phyloP scores from a whole-genome alignment of 2,113 vertebrate genomes.

The Capreolus pygargus region DNA sequence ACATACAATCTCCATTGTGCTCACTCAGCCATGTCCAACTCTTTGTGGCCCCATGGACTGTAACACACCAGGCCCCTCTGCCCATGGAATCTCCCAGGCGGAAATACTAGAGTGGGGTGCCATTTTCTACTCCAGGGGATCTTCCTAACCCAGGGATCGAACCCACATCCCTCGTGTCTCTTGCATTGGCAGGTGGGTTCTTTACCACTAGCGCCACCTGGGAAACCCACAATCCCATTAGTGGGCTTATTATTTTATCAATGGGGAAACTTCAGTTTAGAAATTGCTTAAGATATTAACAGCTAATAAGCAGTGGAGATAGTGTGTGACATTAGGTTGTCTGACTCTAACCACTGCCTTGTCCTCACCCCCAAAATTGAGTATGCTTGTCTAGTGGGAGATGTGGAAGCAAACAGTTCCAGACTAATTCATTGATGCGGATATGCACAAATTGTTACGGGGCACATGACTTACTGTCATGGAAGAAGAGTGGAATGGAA shows the following conservation, averaged over 20 bases:
- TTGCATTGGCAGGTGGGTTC: not conserved
- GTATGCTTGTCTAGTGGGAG: not conserved
- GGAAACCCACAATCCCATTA: not conserved
- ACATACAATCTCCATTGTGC: not conserved
- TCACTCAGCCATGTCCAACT: not conserved
- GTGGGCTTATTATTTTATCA: not conserved
- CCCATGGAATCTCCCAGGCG: not conserved
- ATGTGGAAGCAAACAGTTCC: not conserved
- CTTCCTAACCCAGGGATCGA: not conserved
- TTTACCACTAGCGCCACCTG: not conserved
- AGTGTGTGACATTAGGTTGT: not conserved
- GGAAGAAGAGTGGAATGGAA: not conserved
- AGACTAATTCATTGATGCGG: not conserved
- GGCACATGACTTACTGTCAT: not conserved
- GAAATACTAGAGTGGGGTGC: not conserved
- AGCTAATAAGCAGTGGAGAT: not conserved
- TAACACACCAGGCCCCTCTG: not conserved
- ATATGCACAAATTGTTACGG: not conserved
- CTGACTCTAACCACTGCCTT: not conserved
- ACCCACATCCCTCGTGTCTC: not conserved
- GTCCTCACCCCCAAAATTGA: not conserved
- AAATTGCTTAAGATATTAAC: not conserved
- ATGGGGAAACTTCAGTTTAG: not conserved
- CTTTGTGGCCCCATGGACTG: accelerated
- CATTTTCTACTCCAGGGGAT: not conserved